phyloP scores from a whole-genome alignment of 2,888 invertebrate genomes.

The Julus scandinavius region DNA sequence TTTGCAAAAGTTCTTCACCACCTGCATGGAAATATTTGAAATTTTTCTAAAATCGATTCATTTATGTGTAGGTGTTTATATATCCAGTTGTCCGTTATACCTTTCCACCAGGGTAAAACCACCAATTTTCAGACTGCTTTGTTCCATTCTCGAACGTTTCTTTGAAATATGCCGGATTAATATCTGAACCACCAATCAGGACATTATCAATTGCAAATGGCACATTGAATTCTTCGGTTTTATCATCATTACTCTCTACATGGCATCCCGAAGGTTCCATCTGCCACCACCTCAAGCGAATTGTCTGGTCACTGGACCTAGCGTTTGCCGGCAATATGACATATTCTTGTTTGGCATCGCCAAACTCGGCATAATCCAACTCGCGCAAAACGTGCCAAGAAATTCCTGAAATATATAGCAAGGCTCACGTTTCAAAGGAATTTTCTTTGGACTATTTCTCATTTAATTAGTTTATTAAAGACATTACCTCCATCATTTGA shows the following conservation, averaged over 20 bases:
- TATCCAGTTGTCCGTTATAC: neutral
- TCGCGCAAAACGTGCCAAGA: slow-evolving; percentile 65
- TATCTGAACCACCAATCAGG: slow-evolving; percentile 66
- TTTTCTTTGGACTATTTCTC: neutral
- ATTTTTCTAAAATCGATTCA: neutral
- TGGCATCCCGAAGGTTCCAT: neutral
- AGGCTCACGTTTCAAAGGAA: neutral
- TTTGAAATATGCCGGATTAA: slow-evolving; percentile 64
- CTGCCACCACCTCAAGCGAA: slow-evolving; percentile 60
- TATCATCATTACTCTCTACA: neutral
- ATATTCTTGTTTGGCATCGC: slow-evolving; percentile 63
- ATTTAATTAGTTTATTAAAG: slow-evolving; percentile 45
- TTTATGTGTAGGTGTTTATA: slow-evolving; percentile 24
- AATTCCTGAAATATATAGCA: slow-evolving; percentile 61
- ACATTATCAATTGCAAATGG: slow-evolving; percentile 67
- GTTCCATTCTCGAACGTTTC: slow-evolving; percentile 63
- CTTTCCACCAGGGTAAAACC: slow-evolving; percentile 63
- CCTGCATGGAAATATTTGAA: neutral
- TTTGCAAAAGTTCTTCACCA: neutral
- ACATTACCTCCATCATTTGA: slow-evolving; percentile 64
- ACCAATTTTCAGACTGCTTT: slow-evolving; percentile 61
- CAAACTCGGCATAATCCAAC: slow-evolving; percentile 63
- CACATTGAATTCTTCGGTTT: slow-evolving; percentile 53
- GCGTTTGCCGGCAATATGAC: slow-evolving; percentile 63
- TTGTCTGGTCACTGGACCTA: slow-evolving; percentile 61